These are phyloP conservation scores for Varanus salvator DNA, from an alignment of 2,113 vertebrate species.

Conservation along the genomic window DNA sequence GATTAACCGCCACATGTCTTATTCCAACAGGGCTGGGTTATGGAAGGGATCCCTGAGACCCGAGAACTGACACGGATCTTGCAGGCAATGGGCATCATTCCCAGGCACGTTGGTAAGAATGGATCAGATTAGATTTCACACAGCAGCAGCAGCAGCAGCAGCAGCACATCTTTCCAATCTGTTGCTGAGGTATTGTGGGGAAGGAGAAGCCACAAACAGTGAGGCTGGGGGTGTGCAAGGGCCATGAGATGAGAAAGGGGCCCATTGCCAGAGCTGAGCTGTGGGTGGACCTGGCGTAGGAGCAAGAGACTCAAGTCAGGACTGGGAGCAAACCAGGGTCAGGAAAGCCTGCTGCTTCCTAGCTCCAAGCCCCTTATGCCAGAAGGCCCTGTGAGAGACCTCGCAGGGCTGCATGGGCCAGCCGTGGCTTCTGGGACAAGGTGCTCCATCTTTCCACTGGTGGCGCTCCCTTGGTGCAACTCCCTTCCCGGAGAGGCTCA, in stretches of 20 bases:
- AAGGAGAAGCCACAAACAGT: background rate
- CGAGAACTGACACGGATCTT: slow-evolving; percentile 83
- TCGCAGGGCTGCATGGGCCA: too few relatives aligned
- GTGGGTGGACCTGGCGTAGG: background rate
- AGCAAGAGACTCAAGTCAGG: too few relatives aligned
- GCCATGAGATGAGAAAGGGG: background rate
- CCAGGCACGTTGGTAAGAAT: slow-evolving; percentile 88
- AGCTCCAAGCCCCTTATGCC: too few relatives aligned
- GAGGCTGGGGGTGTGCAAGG: too few relatives aligned
- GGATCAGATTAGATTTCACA: too few relatives aligned
- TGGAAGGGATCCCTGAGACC: slow-evolving; percentile 87
- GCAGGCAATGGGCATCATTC: slow-evolving; percentile 84
- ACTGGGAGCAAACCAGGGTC: background rate
- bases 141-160: too few relatives aligned
- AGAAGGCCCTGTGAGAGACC: too few relatives aligned
- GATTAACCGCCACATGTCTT: slow-evolving; percentile 45
- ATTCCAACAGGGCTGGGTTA: slow-evolving; percentile 89
- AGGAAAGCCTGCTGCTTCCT: background rate
- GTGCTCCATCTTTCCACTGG: too few relatives aligned
- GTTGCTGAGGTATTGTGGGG: too few relatives aligned
- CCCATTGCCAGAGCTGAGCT: background rate
- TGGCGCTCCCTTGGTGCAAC: too few relatives aligned
- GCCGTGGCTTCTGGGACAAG: too few relatives aligned
- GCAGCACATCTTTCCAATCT: background rate
- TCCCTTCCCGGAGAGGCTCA: too few relatives aligned